Conservation (phyloP, 2,113 vertebrate genomes). For the Heptranchias perlo region DNA sequence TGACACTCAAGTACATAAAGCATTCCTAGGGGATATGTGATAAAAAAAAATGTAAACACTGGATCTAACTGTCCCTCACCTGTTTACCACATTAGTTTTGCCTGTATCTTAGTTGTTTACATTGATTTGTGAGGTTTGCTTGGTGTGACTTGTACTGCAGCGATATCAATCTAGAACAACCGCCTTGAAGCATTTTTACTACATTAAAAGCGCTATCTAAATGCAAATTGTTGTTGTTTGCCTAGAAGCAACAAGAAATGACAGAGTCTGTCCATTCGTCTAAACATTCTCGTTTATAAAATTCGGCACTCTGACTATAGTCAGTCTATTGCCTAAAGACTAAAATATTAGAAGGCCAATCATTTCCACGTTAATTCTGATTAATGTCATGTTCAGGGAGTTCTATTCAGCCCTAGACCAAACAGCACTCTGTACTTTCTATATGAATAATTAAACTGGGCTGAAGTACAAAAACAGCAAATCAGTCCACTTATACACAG, state of each 20-base stretch:
- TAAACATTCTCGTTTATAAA: background rate
- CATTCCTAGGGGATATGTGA: background rate
- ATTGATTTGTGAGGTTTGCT: background rate
- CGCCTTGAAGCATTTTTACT: background rate
- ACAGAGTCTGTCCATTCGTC: background rate
- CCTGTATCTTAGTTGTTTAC: background rate
- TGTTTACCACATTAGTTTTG: background rate
- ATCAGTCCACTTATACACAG: background rate
- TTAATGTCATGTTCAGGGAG: background rate
- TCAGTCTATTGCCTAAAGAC: background rate
- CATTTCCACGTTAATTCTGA: background rate
- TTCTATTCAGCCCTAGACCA: too few relatives aligned
- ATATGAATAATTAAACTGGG: background rate
- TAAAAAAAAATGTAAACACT: background rate
- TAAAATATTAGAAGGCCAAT: background rate
- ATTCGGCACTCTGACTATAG: background rate
- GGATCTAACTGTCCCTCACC: background rate
- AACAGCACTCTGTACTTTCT: background rate
- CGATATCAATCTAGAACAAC: background rate
- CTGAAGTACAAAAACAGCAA: background rate
- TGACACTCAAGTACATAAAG: background rate
- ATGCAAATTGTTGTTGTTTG: background rate
- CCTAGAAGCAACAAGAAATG: background rate
- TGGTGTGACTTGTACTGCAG: background rate
- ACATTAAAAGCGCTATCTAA: background rate